These are phyloP conservation scores for Erythrocebus patas DNA, from an alignment of 2,113 vertebrate species.

Conservation along the genomic window DNA sequence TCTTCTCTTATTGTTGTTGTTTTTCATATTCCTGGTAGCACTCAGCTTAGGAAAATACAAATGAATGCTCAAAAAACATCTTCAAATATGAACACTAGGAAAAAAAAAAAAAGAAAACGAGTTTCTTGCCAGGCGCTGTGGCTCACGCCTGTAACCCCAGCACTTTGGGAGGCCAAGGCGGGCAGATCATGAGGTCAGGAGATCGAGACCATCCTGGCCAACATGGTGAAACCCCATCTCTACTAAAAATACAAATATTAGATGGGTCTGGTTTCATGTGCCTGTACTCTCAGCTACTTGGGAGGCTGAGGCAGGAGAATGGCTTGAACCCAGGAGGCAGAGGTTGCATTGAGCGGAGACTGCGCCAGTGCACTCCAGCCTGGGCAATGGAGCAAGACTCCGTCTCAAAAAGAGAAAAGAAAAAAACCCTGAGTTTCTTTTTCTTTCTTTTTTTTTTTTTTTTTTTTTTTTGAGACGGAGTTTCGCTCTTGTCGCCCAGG, in stretches of 20 bases:
- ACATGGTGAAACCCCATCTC: too few relatives aligned
- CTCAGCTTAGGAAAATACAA: not conserved
- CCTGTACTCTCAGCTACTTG: too few relatives aligned
- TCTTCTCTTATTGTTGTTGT: not conserved
- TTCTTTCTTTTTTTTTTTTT: too few relatives aligned
- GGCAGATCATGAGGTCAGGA: not conserved
- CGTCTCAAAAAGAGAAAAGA: not conserved
- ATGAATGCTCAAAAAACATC: not conserved
- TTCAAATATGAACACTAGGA: not conserved
- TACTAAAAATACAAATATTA: too few relatives aligned
- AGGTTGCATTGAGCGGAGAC: too few relatives aligned
- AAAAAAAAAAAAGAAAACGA: not conserved
- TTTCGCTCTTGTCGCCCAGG: too few relatives aligned
- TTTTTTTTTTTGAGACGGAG: too few relatives aligned
- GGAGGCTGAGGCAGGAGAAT: too few relatives aligned
- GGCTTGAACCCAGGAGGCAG: too few relatives aligned
- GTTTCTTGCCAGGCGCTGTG: not conserved
- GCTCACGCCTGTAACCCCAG: not conserved
- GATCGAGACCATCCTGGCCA: too few relatives aligned
- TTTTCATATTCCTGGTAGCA: not conserved
- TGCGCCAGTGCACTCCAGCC: too few relatives aligned
- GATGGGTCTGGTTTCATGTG: too few relatives aligned
- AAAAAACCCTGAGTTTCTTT: not conserved
- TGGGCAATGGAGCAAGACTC: not conserved
- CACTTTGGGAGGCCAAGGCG: not conserved